A percentile compares a stretch with the other conserved stretches of the same genome.
Conservation (phyloP, 1,140 invertebrate genomes). For the Cyclina sinensis region DNA sequence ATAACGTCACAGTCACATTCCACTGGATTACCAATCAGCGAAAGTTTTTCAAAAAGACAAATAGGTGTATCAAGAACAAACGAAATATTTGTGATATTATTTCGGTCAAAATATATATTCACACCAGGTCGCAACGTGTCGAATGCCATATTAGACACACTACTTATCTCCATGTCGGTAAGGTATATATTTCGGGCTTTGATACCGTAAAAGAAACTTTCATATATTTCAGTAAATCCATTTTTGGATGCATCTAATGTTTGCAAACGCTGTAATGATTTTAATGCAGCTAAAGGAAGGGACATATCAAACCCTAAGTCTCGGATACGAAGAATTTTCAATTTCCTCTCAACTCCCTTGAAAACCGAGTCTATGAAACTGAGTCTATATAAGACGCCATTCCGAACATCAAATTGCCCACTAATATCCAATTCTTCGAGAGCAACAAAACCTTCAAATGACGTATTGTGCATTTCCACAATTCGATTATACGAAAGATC, state of each 20-base stretch:
- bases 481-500: slow-evolving; percentile 64
- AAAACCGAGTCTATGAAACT: slow-evolving; percentile 60
- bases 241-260: slow-evolving; percentile 56
- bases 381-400: not conserved
- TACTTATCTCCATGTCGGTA: slow-evolving; percentile 48
- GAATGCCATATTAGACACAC: slow-evolving; percentile 50
- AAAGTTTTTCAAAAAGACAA: slow-evolving; percentile 60
- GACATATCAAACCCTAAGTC: slow-evolving; percentile 32
- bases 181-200: slow-evolving; percentile 51
- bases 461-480: slow-evolving; percentile 61
- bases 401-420: slow-evolving; percentile 35
- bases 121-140: not conserved
- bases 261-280: slow-evolving; percentile 13
- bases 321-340: slow-evolving; percentile 45
- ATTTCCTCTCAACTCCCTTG: slow-evolving; percentile 56
- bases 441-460: slow-evolving; percentile 59
- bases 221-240: slow-evolving; percentile 60
- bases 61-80: slow-evolving; percentile 54
- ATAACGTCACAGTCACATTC: slow-evolving; percentile 60
- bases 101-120: slow-evolving; percentile 48
- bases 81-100: slow-evolving; percentile 62
- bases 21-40: slow-evolving; percentile 54
- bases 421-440: slow-evolving; percentile 62
- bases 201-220: slow-evolving; percentile 59
- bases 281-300: slow-evolving; percentile 37